Evolutionary conservation across 1,140 invertebrate species (phyloP), one percentile per base, ranked within the genome.

Genomic region (Leptinotarsa texana): DNA sequence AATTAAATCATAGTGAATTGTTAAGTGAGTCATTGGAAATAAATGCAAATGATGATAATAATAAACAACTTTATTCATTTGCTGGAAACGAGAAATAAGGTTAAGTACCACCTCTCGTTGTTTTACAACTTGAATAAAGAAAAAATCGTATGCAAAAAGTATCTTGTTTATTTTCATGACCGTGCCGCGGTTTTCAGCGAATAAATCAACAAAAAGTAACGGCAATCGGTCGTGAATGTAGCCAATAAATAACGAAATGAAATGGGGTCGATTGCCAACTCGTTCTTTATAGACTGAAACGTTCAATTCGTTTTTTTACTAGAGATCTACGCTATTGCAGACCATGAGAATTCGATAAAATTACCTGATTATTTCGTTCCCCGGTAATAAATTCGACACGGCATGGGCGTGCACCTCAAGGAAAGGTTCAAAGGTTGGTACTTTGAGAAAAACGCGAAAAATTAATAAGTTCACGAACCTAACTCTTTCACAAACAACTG

Each of bases 281-380:
- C 51, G 51, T 57, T 57, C 17, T 57, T 57, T 57, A 57, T 57
- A 57, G 51, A 57, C 51, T 57, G 51, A 57, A 57, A 57, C n/a
- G 51, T 57, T 57, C 51, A 57, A 18, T 57, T 17, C 51, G 15
- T 57, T 57, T 57, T 57, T 57, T n/a, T 4, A 57, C 51, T 57
- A 57, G 51, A 57, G 51, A 57, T 57, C n/a, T 57, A 57, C 51
- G 51, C 51, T 57, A 57, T 57, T 15, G n/a, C 15, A 57, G n/a
- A 57, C 51, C 51, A 57, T 57, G 51, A 57, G 51, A 57, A 57
- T 57, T 57, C 51, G 51, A 57, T 57, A 18, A 57, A 57, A 57
- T 57, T 57, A 18, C 15, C 17, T 17, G 51, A 57, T 57, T 57
- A 57, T 57, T 57, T 57, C 51, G 51, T 57, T 57, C n/a, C 17